Percentiles rank a stretch among this genome's conserved stretches.
These are phyloP conservation scores for Euphydryas editha DNA, from an alignment of 2,888 invertebrate genomes.

Conservation along the genomic window DNA sequence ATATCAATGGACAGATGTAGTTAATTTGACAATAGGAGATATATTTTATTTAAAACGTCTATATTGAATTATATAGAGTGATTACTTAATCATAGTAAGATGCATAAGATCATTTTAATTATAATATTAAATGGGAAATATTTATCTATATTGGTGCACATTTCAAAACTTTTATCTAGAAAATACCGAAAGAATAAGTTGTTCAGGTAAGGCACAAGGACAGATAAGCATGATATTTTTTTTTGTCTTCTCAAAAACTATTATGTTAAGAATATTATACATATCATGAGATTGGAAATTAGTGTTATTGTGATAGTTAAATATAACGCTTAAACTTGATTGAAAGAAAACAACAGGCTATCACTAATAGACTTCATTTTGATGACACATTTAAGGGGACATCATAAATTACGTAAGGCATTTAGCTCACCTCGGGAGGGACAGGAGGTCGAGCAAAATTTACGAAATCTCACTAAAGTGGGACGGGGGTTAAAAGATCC, in stretches of 20 bases:
- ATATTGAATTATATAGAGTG: background rate
- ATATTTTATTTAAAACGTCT: conserved; percentile 8
- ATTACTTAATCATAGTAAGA: background rate
- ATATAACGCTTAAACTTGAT: too few species aligned
- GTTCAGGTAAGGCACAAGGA: conserved; percentile 53
- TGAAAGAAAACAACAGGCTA: too few species aligned
- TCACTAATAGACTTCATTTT: too few species aligned
- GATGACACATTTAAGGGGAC: too few species aligned
- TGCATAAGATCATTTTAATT: background rate
- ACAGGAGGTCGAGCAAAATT: too few species aligned
- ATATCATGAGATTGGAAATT: too few species aligned
- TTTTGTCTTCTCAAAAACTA: background rate
- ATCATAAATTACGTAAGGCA: too few species aligned
- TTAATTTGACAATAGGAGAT: conserved; percentile 32
- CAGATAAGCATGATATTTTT: conserved; percentile 23
- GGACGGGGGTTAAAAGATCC: too few species aligned
- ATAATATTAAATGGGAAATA: background rate
- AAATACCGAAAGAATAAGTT: background rate
- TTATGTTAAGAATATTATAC: background rate
- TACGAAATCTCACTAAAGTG: too few species aligned
- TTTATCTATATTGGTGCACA: background rate
- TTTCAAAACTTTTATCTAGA: background rate
- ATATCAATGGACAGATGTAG: conserved; percentile 49
- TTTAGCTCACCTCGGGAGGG: too few species aligned
- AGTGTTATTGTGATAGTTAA: too few species aligned